These are phyloP conservation scores for Ascidia mentula DNA, from an alignment of 23 tunicate genomes.

Conservation along the genomic window DNA sequence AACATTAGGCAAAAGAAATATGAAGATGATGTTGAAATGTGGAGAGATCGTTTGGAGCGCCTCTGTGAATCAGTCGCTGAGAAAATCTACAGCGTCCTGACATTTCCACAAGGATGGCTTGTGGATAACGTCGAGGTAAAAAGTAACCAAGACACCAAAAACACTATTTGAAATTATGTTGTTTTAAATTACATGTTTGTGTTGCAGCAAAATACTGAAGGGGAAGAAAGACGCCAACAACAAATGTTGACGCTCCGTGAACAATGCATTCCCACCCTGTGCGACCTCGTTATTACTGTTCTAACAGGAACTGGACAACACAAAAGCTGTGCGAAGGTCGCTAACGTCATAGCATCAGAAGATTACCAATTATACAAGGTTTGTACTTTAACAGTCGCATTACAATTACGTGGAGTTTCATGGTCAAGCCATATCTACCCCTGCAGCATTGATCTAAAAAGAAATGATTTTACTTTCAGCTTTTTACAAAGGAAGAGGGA, in stretches of 20 bases:
- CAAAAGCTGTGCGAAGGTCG: slow-evolving; percentile 52
- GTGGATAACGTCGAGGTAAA: slow-evolving; percentile 43
- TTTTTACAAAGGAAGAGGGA: slow-evolving; percentile 70
- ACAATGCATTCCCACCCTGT: slow-evolving; percentile 52
- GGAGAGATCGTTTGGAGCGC: slow-evolving; percentile 36
- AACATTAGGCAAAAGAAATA: slow-evolving; percentile 33
- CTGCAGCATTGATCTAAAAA: too few relatives aligned
- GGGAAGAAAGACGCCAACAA: slow-evolving; percentile 32
- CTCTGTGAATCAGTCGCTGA: slow-evolving; percentile 30
- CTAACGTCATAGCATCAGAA: slow-evolving; percentile 66
- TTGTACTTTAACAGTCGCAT: too few relatives aligned
- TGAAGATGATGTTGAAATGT: slow-evolving; percentile 37
- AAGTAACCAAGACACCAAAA: neutral
- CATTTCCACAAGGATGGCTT: slow-evolving; percentile 84
- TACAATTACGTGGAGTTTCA: too few relatives aligned
- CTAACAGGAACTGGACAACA: slow-evolving; percentile 47
- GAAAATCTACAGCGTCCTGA: slow-evolving; percentile 64
- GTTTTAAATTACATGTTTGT: too few relatives aligned
- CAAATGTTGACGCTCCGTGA: slow-evolving; percentile 58
- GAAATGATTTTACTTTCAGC: slow-evolving; percentile 34
- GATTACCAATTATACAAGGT: slow-evolving; percentile 66
- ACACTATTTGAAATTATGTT: neutral
- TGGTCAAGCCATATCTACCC: too few relatives aligned
- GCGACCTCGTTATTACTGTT: slow-evolving; percentile 57
- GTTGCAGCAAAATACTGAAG: slow-evolving; percentile 18